Conservation (phyloP, 2,113 vertebrate genomes). For the Halichoeres trimaculatus region DNA sequence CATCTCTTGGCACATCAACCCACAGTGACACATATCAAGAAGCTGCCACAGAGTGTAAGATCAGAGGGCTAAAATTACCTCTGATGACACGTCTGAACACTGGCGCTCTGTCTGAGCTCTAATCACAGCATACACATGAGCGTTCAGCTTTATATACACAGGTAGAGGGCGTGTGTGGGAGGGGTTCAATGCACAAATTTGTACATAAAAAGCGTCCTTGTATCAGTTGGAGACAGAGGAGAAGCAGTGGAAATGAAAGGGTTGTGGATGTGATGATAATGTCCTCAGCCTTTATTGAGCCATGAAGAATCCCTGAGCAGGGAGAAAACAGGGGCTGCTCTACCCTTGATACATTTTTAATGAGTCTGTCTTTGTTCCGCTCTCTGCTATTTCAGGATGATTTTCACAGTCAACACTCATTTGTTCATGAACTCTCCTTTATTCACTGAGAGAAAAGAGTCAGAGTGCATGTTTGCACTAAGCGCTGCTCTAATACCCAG, state of each 20-base stretch:
- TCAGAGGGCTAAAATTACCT: not conserved
- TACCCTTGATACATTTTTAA: conserved; percentile 69
- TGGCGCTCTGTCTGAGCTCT: not conserved
- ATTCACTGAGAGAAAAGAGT: conserved; percentile 20
- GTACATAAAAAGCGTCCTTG: no score
- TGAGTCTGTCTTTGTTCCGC: conserved; percentile 58
- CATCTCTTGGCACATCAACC: not conserved
- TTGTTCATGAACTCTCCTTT: conserved; percentile 9
- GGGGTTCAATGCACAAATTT: no score
- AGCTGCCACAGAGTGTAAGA: not conserved
- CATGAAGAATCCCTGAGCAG: conserved; percentile 58
- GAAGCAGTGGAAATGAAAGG: not conserved
- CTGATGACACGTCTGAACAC: not conserved
- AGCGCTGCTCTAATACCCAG: not conserved
- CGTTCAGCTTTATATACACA: no score
- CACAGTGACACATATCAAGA: not conserved
- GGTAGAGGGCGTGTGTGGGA: no score
- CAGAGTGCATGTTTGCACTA: not conserved
- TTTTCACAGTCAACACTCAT: conserved; percentile 51
- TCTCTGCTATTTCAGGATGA: conserved; percentile 57
- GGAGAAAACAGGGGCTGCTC: conserved; percentile 53
- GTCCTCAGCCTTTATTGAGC: conserved; percentile 48
- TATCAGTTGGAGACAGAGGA: not conserved
- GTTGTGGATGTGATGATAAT: conserved; percentile 26
- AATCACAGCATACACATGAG: not conserved